Evolutionary conservation across 2,797 vertebrate genomes (phyloP).

Genomic region (Pteronotus mesoamericanus): DNA sequence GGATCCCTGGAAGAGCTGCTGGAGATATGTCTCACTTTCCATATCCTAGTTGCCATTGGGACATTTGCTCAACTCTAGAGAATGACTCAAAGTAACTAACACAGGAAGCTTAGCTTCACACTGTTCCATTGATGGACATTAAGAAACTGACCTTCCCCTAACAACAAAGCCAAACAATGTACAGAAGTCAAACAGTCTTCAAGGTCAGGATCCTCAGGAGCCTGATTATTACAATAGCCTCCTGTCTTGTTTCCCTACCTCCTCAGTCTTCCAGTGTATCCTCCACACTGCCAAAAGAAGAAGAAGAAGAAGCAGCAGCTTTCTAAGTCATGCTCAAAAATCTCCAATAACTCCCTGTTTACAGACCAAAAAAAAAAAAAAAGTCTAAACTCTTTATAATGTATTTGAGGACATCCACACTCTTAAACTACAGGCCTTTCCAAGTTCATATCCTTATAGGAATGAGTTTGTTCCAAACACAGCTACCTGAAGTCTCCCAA

Average conservation of each 20-base stretch:
- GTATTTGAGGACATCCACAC: neutral
- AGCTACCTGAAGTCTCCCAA: neutral
- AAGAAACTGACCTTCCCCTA: neutral
- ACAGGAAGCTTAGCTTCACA: neutral
- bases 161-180: neutral
- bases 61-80: neutral
- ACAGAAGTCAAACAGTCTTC: neutral
- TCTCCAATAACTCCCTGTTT: neutral
- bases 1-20: neutral
- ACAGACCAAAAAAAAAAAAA: neutral
- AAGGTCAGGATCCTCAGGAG: neutral
- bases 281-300: neutral
- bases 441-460: neutral
- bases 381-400: neutral
- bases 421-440: neutral
- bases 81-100: neutral
- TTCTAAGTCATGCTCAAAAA: conserved; percentile 25
- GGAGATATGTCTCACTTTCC: neutral
- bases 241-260: neutral
- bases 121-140: neutral
- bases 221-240: neutral
- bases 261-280: neutral
- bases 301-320: too few species aligned
- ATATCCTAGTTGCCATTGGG: neutral
- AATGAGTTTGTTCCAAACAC: neutral